These are phyloP conservation scores for Eupithecia subumbrata DNA, from an alignment of 2,888 invertebrate species.

Conservation along the genomic window DNA sequence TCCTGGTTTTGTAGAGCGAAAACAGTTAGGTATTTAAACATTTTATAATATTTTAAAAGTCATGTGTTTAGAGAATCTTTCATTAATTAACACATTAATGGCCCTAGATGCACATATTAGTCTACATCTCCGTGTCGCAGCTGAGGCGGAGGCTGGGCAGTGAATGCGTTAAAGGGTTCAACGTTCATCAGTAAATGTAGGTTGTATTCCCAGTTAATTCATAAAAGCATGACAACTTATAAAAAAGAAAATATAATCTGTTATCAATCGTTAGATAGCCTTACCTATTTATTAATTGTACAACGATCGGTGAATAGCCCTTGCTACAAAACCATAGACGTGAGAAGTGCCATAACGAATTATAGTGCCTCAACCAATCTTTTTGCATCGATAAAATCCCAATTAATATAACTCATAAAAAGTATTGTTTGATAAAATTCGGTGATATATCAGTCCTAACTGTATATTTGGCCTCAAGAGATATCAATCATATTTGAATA, in stretches of 20 bases:
- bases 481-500: slow-evolving; percentile 56
- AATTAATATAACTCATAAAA: slow-evolving; percentile 14
- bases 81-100: neutral
- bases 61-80: neutral
- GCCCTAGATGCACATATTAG: too few species aligned
- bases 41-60: neutral
- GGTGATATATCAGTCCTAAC: slow-evolving; percentile 46
- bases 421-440: slow-evolving; percentile 34
- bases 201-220: neutral
- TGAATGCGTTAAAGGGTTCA: too few species aligned
- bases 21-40: neutral
- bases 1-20: neutral
- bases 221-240: neutral
- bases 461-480: slow-evolving; percentile 52
- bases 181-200: neutral
- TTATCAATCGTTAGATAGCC: neutral
- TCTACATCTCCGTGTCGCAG: too few species aligned
- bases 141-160: too few species aligned
- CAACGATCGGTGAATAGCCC: neutral
- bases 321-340: slow-evolving; percentile 11
- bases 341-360: slow-evolving; percentile 18
- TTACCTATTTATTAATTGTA: neutral
- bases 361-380: slow-evolving; percentile 19
- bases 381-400: slow-evolving; percentile 30
- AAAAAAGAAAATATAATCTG: neutral